phyloP scores from a whole-genome alignment of 2,797 vertebrate species.

The Anniella stebbinsi region DNA sequence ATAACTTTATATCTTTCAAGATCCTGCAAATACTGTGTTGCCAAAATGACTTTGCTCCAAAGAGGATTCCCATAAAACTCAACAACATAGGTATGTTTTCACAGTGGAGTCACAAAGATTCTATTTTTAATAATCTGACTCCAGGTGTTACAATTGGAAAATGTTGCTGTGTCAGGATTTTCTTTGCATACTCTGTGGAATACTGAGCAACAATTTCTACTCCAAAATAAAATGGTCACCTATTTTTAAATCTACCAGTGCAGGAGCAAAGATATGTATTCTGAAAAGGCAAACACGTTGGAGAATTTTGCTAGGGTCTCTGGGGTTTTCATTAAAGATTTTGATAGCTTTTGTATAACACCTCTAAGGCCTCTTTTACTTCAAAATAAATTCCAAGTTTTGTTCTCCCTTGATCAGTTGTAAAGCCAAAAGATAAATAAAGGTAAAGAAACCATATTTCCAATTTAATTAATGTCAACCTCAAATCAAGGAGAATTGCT shows the following conservation, averaged over 20 bases:
- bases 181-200: conserved; percentile 26
- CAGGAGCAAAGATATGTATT: conserved; percentile 67
- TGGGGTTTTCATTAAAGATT: conserved; percentile 76
- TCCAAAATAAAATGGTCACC: conserved; percentile 55
- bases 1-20: neutral
- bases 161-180: neutral
- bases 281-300: conserved; percentile 71
- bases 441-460: conserved; percentile 45
- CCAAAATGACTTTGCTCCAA: neutral
- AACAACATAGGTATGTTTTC: conserved; percentile 1
- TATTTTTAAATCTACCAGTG: conserved; percentile 71
- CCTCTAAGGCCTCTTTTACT: conserved; percentile 68
- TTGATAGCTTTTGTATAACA: conserved; percentile 70
- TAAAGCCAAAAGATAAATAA: conserved; percentile 63
- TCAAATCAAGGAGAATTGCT: neutral
- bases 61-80: conserved; percentile 35
- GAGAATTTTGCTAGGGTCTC: conserved; percentile 68
- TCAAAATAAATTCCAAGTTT: conserved; percentile 67
- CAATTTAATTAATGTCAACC: conserved; percentile 57
- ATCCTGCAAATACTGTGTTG: neutral
- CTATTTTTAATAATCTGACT: conserved; percentile 45
- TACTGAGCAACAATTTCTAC: conserved; percentile 68
- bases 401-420: conserved; percentile 70
- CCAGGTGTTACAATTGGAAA: conserved; percentile 33
- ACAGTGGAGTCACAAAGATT: neutral